Evolutionary conservation across 2,888 invertebrate species (phyloP), one percentile per base, ranked within the genome.

Genomic region (Tetropium fuscum): DNA sequence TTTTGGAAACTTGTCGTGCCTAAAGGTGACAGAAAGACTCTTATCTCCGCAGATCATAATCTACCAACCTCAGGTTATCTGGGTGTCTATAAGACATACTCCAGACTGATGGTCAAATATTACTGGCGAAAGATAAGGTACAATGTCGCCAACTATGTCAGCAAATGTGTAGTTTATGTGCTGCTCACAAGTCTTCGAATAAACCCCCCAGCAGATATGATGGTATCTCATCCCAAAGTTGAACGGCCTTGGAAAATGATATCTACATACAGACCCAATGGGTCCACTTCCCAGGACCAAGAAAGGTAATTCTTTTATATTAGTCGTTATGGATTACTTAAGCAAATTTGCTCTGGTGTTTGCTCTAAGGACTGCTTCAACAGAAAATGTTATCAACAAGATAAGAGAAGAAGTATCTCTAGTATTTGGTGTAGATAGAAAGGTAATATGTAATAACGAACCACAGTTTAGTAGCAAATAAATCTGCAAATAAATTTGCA

Each of bases 51-150:
- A 36, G 32, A 32, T 11, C 70, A 71, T 51, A 67, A 69, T 22
- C 30, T 19, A 4, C 57, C 64, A 11, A 51, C 56, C 5, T 34
- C 65, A 8, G 71, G 68, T 20, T 71, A 71, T 57, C 45, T 66
- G n/a, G 68, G 70, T 3, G 57, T 68, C n/a, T 62, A 47, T 18
- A 70, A 70, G 44, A 72, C 70, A 3, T 60, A 40, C 15, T 13
- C 44, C 11, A 27, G 60, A 10, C 10, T 69, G 16, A 22, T 51
- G 10, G 13, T 34, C 10, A 30, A 25, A 10, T 70, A 63, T 55
- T 70, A 61, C 48, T 73, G 72, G 73, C 72, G 71, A 1, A 60
- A 54, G 19, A 60, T 69, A 44, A 16, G 41, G 5, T 11, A 15
- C 4, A 64, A 70, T 54, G 61, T 72, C 3, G 43, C 58, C 7